Conservation (phyloP, 2,888 invertebrate genomes). For the Megalurothrips usitatus region DNA sequence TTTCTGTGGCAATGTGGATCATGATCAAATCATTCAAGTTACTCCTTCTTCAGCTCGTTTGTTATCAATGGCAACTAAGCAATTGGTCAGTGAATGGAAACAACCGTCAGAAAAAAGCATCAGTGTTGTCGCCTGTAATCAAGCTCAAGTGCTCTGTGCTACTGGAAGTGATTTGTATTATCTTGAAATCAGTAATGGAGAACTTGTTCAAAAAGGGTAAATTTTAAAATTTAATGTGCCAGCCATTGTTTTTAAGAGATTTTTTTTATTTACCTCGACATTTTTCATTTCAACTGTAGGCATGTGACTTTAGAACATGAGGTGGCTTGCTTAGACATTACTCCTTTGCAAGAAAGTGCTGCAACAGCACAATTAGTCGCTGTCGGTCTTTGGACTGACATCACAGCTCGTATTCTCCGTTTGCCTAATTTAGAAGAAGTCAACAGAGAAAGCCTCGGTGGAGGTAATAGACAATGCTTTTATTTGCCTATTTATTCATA, state of each 20-base stretch:
- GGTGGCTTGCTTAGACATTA: slow-evolving; percentile 93
- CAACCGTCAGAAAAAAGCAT: slow-evolving; percentile 65
- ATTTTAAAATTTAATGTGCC: slow-evolving; percentile 22
- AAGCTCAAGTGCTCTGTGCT: slow-evolving; percentile 72
- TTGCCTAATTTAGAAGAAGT: slow-evolving; percentile 76
- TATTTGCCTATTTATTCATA: background rate
- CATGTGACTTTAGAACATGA: slow-evolving; percentile 81
- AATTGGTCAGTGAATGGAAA: slow-evolving; percentile 65
- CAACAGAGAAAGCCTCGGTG: slow-evolving; percentile 82
- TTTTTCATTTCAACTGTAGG: slow-evolving; percentile 43
- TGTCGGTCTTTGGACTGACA: slow-evolving; percentile 96
- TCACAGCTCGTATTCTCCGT: slow-evolving; percentile 80
- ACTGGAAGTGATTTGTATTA: slow-evolving; percentile 84
- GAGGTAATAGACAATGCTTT: slow-evolving; percentile 52
- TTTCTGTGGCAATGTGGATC: slow-evolving; percentile 84
- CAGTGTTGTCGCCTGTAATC: slow-evolving; percentile 83
- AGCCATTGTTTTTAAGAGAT: background rate
- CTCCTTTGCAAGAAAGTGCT: slow-evolving; percentile 61
- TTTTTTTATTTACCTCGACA: slow-evolving; percentile 33
- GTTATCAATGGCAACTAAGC: slow-evolving; percentile 62
- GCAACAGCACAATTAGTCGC: slow-evolving; percentile 70
- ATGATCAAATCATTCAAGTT: slow-evolving; percentile 74
- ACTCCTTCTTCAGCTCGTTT: slow-evolving; percentile 69
- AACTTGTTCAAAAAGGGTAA: slow-evolving; percentile 58
- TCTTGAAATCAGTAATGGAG: slow-evolving; percentile 64